A percentile compares a stretch with the other conserved stretches of the same genome.
Evolutionary conservation across 2,113 vertebrate species (phyloP).

Genomic region (Nibea coibor): DNA sequence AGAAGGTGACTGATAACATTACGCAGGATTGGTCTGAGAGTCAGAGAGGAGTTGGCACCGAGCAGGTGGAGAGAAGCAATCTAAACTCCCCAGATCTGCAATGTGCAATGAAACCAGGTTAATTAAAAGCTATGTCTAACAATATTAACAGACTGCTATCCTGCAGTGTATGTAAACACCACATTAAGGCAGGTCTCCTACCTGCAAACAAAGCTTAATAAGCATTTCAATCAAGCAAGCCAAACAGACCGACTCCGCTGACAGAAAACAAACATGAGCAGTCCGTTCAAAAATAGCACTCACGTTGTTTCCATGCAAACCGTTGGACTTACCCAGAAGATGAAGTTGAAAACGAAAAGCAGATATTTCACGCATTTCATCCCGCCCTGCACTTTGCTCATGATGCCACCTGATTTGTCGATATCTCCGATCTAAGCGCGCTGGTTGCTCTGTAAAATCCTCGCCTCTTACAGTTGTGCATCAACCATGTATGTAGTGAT

Average conservation of each 20-base stretch:
- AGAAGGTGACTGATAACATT: neutral
- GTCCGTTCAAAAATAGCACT: neutral
- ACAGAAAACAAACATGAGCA: neutral
- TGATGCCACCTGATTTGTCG: slow-evolving; percentile 67
- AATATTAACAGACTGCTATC: neutral
- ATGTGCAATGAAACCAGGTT: neutral
- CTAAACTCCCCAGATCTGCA: neutral
- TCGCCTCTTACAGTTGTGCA: slow-evolving; percentile 35
- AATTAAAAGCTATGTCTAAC: slow-evolving; percentile 3
- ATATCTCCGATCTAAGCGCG: slow-evolving; percentile 12
- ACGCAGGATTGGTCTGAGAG: neutral
- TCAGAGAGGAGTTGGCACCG: neutral
- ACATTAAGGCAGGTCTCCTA: neutral
- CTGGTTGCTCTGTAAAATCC: neutral
- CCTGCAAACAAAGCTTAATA: neutral
- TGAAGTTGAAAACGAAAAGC: slow-evolving; percentile 94
- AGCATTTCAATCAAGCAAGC: neutral
- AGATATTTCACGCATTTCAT: slow-evolving; percentile 96
- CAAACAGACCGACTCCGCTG: neutral
- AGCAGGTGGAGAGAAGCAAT: slow-evolving; percentile 21
- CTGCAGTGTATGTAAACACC: slow-evolving; percentile 36
- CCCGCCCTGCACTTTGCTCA: slow-evolving; percentile 89
- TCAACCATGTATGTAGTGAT: slow-evolving; percentile 33
- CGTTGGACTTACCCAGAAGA: slow-evolving; percentile 91
- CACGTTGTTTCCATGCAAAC: slow-evolving; percentile 1